phyloP scores from a whole-genome alignment of 2,888 invertebrate genomes.

The Nymphalis urticae region DNA sequence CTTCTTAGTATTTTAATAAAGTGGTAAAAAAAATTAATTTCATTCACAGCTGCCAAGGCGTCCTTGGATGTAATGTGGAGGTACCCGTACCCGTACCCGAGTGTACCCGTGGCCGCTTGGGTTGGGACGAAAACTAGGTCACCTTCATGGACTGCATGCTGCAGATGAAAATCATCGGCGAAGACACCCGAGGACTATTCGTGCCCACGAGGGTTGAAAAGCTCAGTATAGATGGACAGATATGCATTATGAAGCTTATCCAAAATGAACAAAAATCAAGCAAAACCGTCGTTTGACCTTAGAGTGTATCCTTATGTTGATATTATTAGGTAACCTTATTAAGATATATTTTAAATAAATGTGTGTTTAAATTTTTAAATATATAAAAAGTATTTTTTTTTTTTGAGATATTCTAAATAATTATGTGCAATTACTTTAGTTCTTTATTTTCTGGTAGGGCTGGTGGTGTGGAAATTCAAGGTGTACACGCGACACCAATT shows the following conservation, averaged over 20 bases:
- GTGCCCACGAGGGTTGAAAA: conserved; percentile 89
- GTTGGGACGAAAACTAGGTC: conserved; percentile 93
- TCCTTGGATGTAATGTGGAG: conserved; percentile 66
- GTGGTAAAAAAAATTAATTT: not conserved
- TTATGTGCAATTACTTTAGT: too few species aligned
- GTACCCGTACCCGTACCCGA: too few species aligned
- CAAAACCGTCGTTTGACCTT: conserved; percentile 68
- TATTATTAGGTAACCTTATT: conserved; percentile 65
- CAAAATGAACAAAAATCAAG: conserved; percentile 70
- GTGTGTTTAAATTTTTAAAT: not conserved
- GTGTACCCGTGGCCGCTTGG: conserved; percentile 65
- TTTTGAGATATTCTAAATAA: too few species aligned
- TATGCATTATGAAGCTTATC: conserved; percentile 80
- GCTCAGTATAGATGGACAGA: conserved; percentile 85
- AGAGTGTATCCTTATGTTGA: conserved; percentile 73
- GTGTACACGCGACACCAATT: too few species aligned
- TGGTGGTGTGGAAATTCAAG: too few species aligned
- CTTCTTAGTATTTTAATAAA: too few species aligned
- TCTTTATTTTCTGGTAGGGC: too few species aligned
- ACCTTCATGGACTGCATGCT: conserved; percentile 94
- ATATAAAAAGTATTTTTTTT: too few species aligned
- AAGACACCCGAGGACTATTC: conserved; percentile 85
- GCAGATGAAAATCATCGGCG: conserved; percentile 88
- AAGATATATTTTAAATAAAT: not conserved
- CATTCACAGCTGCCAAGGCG: conserved; percentile 78